Percentiles rank a stretch among this genome's conserved stretches.
Conservation (phyloP, 2,888 invertebrate species). For the Erpobdella octoculata region DNA sequence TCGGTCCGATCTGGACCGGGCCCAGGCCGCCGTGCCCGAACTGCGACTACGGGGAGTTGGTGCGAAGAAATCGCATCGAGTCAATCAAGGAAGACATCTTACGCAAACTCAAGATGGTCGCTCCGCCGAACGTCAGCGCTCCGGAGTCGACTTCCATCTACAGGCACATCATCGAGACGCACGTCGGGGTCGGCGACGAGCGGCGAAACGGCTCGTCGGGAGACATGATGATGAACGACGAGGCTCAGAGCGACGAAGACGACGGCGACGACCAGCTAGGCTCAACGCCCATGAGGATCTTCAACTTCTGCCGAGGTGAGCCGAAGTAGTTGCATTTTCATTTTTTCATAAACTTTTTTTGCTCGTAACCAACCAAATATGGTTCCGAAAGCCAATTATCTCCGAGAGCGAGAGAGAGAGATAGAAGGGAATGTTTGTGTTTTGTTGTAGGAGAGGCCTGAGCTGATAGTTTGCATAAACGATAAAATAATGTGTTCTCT, state of each 20-base stretch:
- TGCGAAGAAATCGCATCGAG: constrained; percentile 20
- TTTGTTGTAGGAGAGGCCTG: too few relatives aligned
- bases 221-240: background rate
- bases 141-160: background rate
- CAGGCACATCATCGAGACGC: constrained; percentile 11
- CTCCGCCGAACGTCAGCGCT: constrained; percentile 26
- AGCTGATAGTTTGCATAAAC: too few relatives aligned
- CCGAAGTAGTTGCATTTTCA: background rate
- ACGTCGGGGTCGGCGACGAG: background rate
- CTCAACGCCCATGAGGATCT: constrained; percentile 25
- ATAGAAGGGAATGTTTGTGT: too few relatives aligned
- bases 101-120: constrained; percentile 27
- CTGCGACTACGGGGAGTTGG: constrained; percentile 11
- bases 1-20: constrained; percentile 1
- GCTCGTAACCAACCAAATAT: background rate
- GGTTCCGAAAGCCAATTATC: too few relatives aligned
- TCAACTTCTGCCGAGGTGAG: constrained; percentile 16
- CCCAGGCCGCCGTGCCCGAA: background rate
- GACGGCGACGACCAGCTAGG: background rate
- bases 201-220: too few relatives aligned
- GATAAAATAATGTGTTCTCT: too few relatives aligned
- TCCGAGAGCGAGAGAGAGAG: too few relatives aligned
- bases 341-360: background rate
- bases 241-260: background rate
- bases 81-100: constrained; percentile 30